Evolutionary conservation across 2,797 vertebrate genomes (phyloP).

Genomic region (Coregonus ussuriensis): DNA sequence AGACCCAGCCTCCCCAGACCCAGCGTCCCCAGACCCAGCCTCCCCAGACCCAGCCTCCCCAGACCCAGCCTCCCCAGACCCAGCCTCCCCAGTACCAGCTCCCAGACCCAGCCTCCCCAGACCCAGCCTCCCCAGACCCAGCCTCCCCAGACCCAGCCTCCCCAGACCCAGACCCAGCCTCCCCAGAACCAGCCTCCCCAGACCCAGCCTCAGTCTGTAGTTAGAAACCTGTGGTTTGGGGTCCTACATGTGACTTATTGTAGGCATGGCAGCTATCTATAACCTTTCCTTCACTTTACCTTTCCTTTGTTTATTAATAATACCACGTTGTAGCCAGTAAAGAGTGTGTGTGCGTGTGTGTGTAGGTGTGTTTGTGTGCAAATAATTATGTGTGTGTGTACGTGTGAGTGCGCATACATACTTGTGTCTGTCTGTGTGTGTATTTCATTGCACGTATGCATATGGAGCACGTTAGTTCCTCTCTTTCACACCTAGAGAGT

Average conservation of each 20-base stretch:
- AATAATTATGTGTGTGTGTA: not conserved
- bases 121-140: no score
- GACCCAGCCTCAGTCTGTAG: not conserved
- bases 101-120: no score
- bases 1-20: no score
- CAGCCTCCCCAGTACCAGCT: no score
- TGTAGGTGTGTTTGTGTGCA: not conserved
- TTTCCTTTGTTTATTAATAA: not conserved
- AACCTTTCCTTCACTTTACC: not conserved
- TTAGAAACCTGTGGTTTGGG: constrained; percentile 18
- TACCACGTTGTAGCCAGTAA: not conserved
- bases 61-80: no score
- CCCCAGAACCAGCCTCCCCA: no score
- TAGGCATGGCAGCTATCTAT: not conserved
- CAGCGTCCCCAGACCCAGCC: no score
- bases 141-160: no score
- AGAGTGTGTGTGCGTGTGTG: constrained; percentile 2
- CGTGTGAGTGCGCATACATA: not conserved
- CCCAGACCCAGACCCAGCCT: not conserved
- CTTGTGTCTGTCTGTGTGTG: no score
- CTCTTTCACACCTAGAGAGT: constrained; percentile 55
- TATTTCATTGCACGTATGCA: not conserved
- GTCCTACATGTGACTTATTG: constrained; percentile 16
- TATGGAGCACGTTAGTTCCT: constrained; percentile 28
- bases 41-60: no score